Percentiles rank a stretch among this genome's conserved stretches.
Conservation (phyloP, 35 echinoderm and acorn worm genomes). For the Heliocidaris erythrogramma region DNA sequence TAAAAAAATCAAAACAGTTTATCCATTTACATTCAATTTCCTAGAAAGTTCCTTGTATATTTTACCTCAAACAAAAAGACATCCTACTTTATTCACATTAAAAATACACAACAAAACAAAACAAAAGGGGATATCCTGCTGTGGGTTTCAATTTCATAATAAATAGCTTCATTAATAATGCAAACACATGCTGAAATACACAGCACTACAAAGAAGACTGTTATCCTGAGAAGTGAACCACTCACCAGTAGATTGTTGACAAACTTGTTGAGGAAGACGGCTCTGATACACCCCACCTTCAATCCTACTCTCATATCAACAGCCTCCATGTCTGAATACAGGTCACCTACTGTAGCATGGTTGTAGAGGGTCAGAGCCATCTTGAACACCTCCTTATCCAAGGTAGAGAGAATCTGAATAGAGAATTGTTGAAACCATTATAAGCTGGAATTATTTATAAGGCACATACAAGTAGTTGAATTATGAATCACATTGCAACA, state of each 20-base stretch:
- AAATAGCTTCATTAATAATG: too few relatives aligned
- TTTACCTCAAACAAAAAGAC: too few relatives aligned
- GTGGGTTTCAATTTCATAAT: too few relatives aligned
- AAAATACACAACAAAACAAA: too few relatives aligned
- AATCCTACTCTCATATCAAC: conserved; percentile 90
- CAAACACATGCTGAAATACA: too few relatives aligned
- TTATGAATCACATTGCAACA: neutral
- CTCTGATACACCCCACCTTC: conserved; percentile 74
- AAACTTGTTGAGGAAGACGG: conserved; percentile 98
- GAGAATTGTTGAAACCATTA: neutral
- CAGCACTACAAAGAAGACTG: too few relatives aligned
- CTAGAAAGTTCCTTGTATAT: too few relatives aligned
- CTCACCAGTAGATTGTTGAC: neutral
- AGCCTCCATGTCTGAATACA: conserved; percentile 92
- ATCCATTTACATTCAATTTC: too few relatives aligned
- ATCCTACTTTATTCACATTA: too few relatives aligned
- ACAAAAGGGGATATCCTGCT: too few relatives aligned
- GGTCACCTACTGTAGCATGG: conserved; percentile 75
- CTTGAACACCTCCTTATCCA: conserved; percentile 90
- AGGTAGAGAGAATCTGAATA: conserved; percentile 83
- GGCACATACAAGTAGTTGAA: neutral
- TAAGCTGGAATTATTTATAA: neutral
- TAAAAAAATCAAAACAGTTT: too few relatives aligned
- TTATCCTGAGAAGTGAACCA: too few relatives aligned
- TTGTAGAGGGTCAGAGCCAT: conserved; percentile 84